Percentiles rank a stretch among this genome's conserved stretches.
phyloP scores from a whole-genome alignment of 1,140 invertebrate genomes.

The Drosophila kepulauana region DNA sequence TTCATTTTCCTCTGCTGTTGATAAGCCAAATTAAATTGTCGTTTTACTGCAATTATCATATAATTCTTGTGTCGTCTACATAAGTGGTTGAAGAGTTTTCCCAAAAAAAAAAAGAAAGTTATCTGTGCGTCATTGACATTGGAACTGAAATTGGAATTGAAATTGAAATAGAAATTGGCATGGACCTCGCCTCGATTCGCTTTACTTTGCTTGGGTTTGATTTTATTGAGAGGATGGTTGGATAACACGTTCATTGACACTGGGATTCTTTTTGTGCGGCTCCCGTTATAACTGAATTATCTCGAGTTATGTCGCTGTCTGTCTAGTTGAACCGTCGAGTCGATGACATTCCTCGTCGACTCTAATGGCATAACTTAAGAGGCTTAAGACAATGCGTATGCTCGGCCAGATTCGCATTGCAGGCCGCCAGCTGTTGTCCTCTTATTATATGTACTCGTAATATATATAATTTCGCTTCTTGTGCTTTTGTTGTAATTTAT shows the following conservation, averaged over 20 bases:
- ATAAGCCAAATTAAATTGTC: conserved; percentile 69
- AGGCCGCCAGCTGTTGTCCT: conserved; percentile 54
- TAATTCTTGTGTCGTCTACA: conserved; percentile 23
- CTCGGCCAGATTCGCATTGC: conserved; percentile 13
- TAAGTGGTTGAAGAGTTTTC: conserved; percentile 4
- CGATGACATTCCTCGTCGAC: conserved; percentile 59
- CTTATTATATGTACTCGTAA: conserved; percentile 1
- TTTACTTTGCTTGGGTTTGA: not conserved
- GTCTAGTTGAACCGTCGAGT: conserved; percentile 54
- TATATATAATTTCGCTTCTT: conserved; percentile 17
- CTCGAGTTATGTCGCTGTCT: conserved; percentile 66
- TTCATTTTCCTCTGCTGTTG: conserved; percentile 29
- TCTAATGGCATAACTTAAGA: conserved; percentile 65
- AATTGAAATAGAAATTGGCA: conserved; percentile 15
- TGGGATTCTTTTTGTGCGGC: conserved; percentile 16
- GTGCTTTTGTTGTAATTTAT: conserved; percentile 43
- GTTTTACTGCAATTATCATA: conserved; percentile 64
- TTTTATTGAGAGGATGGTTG: conserved; percentile 27
- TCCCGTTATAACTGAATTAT: conserved; percentile 75
- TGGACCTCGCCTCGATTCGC: conserved; percentile 12
- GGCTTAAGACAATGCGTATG: conserved; percentile 62
- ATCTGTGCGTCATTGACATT: conserved; percentile 41
- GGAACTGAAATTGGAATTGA: conserved; percentile 11
- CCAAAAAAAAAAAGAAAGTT: conserved; percentile 6
- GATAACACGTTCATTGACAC: conserved; percentile 72